These are phyloP conservation scores for Aphidoletes aphidimyza DNA, from an alignment of 2,888 invertebrate species.

Conservation along the genomic window DNA sequence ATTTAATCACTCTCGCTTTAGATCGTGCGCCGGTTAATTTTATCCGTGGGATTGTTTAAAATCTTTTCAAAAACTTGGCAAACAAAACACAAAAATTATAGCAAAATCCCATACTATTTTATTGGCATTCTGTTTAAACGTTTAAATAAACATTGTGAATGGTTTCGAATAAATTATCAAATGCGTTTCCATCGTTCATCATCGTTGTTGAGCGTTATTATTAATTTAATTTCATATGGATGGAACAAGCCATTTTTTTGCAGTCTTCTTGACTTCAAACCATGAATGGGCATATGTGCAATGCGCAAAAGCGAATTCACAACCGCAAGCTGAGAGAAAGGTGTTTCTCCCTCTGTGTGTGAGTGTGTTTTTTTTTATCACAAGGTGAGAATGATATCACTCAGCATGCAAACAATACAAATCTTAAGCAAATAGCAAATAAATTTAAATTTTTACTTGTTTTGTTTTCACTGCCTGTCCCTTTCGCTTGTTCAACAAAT, in stretches of 20 bases:
- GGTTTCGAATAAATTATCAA: too few relatives aligned
- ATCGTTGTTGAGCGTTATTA: not conserved
- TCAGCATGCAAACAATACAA: not conserved
- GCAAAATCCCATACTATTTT: slow-evolving; percentile 20
- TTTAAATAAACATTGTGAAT: too few relatives aligned
- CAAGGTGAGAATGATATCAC: not conserved
- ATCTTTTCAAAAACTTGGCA: slow-evolving; percentile 1
- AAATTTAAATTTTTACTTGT: too few relatives aligned
- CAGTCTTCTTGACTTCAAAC: too few relatives aligned
- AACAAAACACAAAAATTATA: not conserved
- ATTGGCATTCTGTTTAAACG: not conserved
- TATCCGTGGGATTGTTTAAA: slow-evolving; percentile 8
- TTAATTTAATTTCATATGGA: slow-evolving; percentile 6
- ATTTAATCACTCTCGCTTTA: slow-evolving; percentile 36
- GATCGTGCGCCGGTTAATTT: not conserved
- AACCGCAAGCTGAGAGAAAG: slow-evolving; percentile 21
- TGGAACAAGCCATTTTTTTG: slow-evolving; percentile 42
- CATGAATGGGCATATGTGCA: too few relatives aligned
- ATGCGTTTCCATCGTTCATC: not conserved
- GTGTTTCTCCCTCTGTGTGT: too few relatives aligned
- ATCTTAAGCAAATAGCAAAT: not conserved
- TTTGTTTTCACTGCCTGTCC: too few relatives aligned
- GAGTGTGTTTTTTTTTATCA: slow-evolving; percentile 9
- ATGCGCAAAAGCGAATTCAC: too few relatives aligned
- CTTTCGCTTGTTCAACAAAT: slow-evolving; percentile 11